These are phyloP conservation scores for Porites divaricata DNA, from an alignment of 92 coral and sea anemone genomes.

Conservation along the genomic window DNA sequence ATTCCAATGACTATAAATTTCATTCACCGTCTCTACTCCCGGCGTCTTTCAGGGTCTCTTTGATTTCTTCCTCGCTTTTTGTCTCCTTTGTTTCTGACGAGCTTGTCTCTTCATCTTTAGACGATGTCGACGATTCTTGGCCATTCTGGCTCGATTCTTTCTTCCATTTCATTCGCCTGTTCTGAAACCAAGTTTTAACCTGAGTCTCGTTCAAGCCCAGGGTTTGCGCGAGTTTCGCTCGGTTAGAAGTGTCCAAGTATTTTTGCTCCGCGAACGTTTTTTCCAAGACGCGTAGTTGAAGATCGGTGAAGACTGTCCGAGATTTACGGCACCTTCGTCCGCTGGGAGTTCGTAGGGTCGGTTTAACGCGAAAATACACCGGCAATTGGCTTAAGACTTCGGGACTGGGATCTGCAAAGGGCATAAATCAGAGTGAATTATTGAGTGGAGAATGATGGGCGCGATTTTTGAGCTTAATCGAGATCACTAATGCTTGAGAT, in stretches of 20 bases:
- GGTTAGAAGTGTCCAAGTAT: constrained; percentile 95
- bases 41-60: constrained; percentile 1
- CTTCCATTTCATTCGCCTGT: constrained; percentile 98
- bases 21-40: constrained; percentile 7
- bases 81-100: constrained; percentile 6
- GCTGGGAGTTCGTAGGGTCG: constrained; percentile 94
- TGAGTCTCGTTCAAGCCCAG: constrained; percentile 96
- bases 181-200: constrained; percentile 99
- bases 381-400: constrained; percentile 91
- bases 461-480: constrained; percentile 1
- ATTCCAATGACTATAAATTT: background rate
- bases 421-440: background rate
- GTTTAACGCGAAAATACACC: constrained; percentile 97
- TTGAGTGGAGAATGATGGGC: background rate
- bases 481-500: constrained; percentile 15
- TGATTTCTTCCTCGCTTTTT: constrained; percentile 3
- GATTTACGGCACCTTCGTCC: constrained; percentile 99
- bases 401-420: constrained; percentile 80
- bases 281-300: constrained; percentile 95
- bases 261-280: constrained; percentile 96
- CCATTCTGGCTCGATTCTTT: constrained; percentile 72
- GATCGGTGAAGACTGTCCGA: constrained; percentile 95
- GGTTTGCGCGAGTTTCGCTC: constrained; percentile 95
- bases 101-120: constrained; percentile 40
- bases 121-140: constrained; percentile 47